Evolutionary conservation across 2,888 invertebrate species (phyloP).

Genomic region (Bedellia somnulentella): DNA sequence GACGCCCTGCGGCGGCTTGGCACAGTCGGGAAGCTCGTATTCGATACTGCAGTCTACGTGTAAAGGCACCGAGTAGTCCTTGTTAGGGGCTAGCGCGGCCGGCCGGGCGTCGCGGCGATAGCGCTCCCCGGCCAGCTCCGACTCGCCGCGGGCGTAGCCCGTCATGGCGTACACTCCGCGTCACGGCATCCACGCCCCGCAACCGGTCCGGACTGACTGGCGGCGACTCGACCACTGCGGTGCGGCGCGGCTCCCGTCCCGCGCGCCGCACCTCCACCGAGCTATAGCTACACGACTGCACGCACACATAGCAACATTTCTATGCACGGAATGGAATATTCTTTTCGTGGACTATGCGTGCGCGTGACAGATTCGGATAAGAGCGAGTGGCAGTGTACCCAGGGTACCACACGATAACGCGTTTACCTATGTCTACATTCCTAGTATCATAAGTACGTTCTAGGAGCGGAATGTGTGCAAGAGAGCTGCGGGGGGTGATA

Average conservation of each 20-base stretch:
- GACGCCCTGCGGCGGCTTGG: slow-evolving; percentile 82
- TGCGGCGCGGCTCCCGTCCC: slow-evolving; percentile 19
- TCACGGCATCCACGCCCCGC: slow-evolving; percentile 53
- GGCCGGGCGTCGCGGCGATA: slow-evolving; percentile 48
- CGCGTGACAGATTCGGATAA: too few relatives aligned
- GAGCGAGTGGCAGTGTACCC: too few relatives aligned
- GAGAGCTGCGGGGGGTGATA: not conserved
- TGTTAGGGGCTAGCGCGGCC: slow-evolving; percentile 61
- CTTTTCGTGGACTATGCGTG: too few relatives aligned
- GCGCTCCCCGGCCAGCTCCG: slow-evolving; percentile 48
- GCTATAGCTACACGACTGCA: not conserved
- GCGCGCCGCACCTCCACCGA: slow-evolving; percentile 13
- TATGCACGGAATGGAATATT: too few relatives aligned
- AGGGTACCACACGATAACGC: too few relatives aligned
- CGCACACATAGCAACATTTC: too few relatives aligned
- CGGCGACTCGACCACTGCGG: slow-evolving; percentile 32
- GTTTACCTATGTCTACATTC: too few relatives aligned
- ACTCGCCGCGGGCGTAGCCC: slow-evolving; percentile 55
- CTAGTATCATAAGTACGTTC: too few relatives aligned
- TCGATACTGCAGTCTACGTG: slow-evolving; percentile 91
- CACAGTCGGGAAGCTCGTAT: slow-evolving; percentile 87
- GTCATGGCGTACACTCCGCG: slow-evolving; percentile 47
- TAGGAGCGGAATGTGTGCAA: not conserved
- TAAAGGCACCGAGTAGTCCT: slow-evolving; percentile 83
- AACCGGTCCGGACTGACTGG: slow-evolving; percentile 36